Base-by-base conservation (phyloP, 2,113 vertebrate species). In the Coregonus clupeaformis region DNA sequence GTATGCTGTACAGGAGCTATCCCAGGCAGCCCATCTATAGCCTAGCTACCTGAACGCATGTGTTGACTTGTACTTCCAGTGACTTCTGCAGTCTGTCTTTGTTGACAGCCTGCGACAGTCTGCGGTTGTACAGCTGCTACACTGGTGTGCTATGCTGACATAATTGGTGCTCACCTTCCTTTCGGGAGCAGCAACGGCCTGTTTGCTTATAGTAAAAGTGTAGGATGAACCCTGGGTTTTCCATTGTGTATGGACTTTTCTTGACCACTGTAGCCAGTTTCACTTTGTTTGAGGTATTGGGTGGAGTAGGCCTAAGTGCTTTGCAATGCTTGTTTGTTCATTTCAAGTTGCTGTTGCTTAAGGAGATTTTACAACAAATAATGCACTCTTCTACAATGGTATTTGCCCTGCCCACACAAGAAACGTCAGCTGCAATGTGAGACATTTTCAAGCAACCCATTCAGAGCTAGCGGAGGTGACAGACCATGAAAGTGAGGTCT, bases 11-110 rank as follows among this genome's bases (percentile, higher is more conserved):
- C 81, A 70, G 78, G 42, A 1, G 42, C 1, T 16, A 52, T 52
- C 4, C 4, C 49, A 16, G 49, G 16, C 49, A 52, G 12, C 75
- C 84, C 79, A 70, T 87, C 84, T 72, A 70, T 87, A 86, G 83
- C 88, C 85, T 89, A 85, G 88, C 36, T 42, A 86, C 86, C 89
- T 88, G 82, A 88, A 87, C 86, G 90, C 91, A 89, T 88, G 91
- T 92, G 90, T 86, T 88, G 89, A 90, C 91, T 87, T 84, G 91
- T 84, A 81, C 77, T 79, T 71, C 72, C 85, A 74, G 57, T 70
- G 69, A 79, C 80, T 69, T 47, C 42, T 68, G 80, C 77, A 78
- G 82, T 71, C 78, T 78, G 77, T 82, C 74, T 80, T 87, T 90
- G 91, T 88, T 92, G 87, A 91, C 88, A 89, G 80, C 76, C 78